Evolutionary conservation across 2,113 vertebrate genomes (phyloP).

Genomic region (Neodon shergylaensis): DNA sequence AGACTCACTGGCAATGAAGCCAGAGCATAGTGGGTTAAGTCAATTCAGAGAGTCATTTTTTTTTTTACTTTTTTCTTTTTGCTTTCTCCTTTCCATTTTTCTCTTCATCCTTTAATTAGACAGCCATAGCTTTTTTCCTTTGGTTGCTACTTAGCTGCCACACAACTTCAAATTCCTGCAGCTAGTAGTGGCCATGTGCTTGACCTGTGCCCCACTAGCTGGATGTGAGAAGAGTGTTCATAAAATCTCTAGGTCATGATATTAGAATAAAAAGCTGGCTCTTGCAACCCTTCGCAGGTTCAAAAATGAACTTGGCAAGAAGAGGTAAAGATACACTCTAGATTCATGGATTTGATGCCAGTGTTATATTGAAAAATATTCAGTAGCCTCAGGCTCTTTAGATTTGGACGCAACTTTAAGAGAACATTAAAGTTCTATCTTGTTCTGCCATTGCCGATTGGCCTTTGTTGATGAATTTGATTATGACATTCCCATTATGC

Average conservation of each 20-base stretch:
- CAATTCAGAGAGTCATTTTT: neutral
- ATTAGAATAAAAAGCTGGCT: neutral
- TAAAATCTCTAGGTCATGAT: neutral
- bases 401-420: slow-evolving; percentile 28
- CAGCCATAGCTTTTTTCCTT: neutral
- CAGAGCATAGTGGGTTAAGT: neutral
- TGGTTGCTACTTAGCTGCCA: no score
- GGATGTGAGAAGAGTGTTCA: neutral
- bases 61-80: no score
- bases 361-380: neutral
- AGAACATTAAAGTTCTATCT: slow-evolving; percentile 54
- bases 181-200: neutral
- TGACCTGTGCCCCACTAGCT: neutral
- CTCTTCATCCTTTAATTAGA: neutral
- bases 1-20: neutral
- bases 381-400: neutral
- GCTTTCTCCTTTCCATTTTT: neutral
- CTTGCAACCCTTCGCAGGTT: neutral
- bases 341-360: slow-evolving; percentile 1
- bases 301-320: neutral
- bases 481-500: slow-evolving; percentile 36
- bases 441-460: slow-evolving; percentile 38
- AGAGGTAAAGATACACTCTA: neutral
- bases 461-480: slow-evolving; percentile 51
- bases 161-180: neutral